A percentile compares a stretch with the other conserved stretches of the same genome.
These are phyloP conservation scores for Palythoa caribaeorum DNA, from an alignment of 92 coral and sea anemone genomes.

Conservation along the genomic window DNA sequence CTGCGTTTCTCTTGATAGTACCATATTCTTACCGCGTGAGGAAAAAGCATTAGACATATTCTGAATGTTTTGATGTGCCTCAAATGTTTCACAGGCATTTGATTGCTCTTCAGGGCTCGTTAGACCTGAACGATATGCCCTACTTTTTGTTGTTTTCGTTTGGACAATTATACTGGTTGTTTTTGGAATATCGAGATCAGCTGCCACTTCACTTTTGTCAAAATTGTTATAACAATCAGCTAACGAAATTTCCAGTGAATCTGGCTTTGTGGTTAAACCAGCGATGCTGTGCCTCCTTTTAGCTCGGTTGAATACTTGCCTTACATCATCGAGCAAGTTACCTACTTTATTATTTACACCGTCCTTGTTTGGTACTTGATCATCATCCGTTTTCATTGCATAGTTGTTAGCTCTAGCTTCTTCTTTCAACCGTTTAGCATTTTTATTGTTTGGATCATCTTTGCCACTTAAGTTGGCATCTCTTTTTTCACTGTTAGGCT, in stretches of 20 bases:
- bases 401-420: background rate
- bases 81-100: background rate
- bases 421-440: background rate
- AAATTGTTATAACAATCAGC: background rate
- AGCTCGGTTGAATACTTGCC: background rate
- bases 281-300: slow-evolving; percentile 23
- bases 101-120: background rate
- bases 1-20: background rate
- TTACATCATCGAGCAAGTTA: slow-evolving; percentile 2
- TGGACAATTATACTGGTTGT: background rate
- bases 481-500: background rate
- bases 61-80: background rate
- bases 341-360: background rate
- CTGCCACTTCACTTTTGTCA: background rate
- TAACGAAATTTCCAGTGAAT: background rate
- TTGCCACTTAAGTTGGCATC: background rate
- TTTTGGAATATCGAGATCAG: background rate
- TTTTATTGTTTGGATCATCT: background rate
- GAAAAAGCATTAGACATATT: background rate
- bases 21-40: background rate
- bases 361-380: background rate
- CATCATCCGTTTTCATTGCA: background rate
- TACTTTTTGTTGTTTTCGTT: background rate
- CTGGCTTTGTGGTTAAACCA: background rate
- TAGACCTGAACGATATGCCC: background rate